phyloP scores from a whole-genome alignment of 2,113 vertebrate species.

The Cephalopterus ornatus region DNA sequence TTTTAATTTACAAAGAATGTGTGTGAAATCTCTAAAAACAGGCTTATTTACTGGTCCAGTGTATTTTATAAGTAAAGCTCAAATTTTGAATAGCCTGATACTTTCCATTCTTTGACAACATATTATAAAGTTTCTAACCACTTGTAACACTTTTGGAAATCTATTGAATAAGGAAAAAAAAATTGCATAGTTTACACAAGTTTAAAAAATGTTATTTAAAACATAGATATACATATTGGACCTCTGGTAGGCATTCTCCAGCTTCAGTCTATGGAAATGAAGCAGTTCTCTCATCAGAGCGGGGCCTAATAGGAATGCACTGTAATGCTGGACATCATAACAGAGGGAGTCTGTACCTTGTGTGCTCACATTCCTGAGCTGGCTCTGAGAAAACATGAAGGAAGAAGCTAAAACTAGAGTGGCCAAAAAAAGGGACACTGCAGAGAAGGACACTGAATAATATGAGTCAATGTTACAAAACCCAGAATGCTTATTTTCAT shows the following conservation, averaged over 20 bases:
- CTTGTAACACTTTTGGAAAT: background rate
- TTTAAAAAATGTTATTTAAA: background rate
- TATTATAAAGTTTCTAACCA: background rate
- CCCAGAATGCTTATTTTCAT: background rate
- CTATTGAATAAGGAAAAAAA: background rate
- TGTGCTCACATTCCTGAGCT: background rate
- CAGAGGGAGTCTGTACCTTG: background rate
- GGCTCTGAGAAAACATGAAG: background rate
- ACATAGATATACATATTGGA: background rate
- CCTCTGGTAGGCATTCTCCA: background rate
- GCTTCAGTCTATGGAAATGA: background rate
- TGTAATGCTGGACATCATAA: background rate
- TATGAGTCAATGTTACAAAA: background rate
- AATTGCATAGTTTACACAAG: background rate
- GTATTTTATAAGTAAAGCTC: background rate
- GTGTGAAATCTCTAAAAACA: background rate
- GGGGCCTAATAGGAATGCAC: background rate
- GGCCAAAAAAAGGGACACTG: background rate
- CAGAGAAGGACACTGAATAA: background rate
- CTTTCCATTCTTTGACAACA: background rate
- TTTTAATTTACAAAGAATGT: background rate
- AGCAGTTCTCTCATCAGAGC: background rate
- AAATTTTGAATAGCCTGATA: background rate
- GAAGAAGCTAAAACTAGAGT: background rate
- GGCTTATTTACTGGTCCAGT: background rate